Base-by-base conservation (phyloP, 2,113 vertebrate genomes). In the Chloebia gouldiae region DNA sequence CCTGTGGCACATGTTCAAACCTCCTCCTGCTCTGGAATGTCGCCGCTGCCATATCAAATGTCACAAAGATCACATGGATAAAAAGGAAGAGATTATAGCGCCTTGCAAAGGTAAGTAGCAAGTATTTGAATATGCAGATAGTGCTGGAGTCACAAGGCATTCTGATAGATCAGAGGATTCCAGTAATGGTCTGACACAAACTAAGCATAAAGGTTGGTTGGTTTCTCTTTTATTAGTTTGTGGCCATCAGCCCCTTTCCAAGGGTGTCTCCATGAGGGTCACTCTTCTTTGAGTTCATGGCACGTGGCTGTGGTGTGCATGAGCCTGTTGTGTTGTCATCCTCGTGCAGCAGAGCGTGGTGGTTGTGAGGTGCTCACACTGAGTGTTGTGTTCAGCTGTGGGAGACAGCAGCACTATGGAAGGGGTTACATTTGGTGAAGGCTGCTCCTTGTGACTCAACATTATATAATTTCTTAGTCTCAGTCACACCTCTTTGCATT, bases 21-120 rank as follows among this genome's bases (percentile, higher is more conserved):
- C 99, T 15, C 99, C 99, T 42, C 98, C 99, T n/a, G 99, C 99
- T 49, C 97, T 99, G 51, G 99, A 99, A 97, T 99, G 99, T 92
- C 98, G 99, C 31, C 99, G 99, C 96, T 99, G 99, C 97, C 99
- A 99, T 96, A 99, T 99, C 96, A 99, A 99, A 94, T 99, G 99
- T 97, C 99, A 99, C 97, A 99, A 99, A 93, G 99, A 99, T 94
- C 99, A 99, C 97, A 99, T 99, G 99, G 99, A 99, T 97, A 99
- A 98, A 96, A 99, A 99, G 86, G 99, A 99, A 96, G 99, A 99
- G 94, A 98, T 99, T 82, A 99, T 99, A 70, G 99, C 99, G 5
- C 99, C 99, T 69, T 99, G 99, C 98, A 98, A 98, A 99, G 99
- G 99, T 99, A 89, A 81, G 68, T 31, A 71, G 45, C 39, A 70